Conservation (phyloP, 2,797 vertebrate species). For the Liasis olivaceus region DNA sequence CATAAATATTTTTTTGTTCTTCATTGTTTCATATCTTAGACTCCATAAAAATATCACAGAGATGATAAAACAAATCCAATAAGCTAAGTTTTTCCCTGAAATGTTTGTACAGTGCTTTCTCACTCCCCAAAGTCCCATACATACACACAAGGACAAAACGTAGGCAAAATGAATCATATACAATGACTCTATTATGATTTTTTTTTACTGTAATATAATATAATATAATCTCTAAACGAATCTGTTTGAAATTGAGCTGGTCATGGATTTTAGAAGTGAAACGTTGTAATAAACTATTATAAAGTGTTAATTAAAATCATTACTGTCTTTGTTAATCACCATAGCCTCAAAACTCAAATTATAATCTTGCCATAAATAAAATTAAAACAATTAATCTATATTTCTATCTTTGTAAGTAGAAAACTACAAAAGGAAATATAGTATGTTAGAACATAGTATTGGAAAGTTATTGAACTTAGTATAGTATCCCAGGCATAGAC, state of each 20-base stretch:
- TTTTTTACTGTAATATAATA: conserved; percentile 47
- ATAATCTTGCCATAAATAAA: conserved; percentile 20
- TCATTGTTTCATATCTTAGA: not conserved
- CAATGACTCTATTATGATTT: conserved; percentile 49
- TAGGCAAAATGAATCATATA: conserved; percentile 49
- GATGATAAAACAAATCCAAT: not conserved
- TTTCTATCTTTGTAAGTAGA: conserved; percentile 4
- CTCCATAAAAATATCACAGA: not conserved
- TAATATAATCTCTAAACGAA: conserved; percentile 49
- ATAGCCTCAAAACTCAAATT: not conserved
- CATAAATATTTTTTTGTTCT: not conserved
- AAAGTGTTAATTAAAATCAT: conserved; percentile 34
- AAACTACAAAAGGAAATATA: conserved; percentile 24
- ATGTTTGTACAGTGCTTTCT: not conserved
- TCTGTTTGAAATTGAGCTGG: conserved; percentile 58
- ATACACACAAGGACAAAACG: conserved; percentile 24
- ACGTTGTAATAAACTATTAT: conserved; percentile 32
- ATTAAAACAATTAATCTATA: conserved; percentile 22
- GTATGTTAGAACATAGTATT: conserved; percentile 1
- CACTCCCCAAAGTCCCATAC: not conserved
- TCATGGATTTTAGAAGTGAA: conserved; percentile 51
- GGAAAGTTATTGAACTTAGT: conserved; percentile 28
- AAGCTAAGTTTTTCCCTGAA: not conserved
- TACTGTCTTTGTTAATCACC: not conserved
- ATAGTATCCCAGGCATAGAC: not conserved